Conservation (phyloP, 2,888 invertebrate species). For the Lysandra coridon region DNA sequence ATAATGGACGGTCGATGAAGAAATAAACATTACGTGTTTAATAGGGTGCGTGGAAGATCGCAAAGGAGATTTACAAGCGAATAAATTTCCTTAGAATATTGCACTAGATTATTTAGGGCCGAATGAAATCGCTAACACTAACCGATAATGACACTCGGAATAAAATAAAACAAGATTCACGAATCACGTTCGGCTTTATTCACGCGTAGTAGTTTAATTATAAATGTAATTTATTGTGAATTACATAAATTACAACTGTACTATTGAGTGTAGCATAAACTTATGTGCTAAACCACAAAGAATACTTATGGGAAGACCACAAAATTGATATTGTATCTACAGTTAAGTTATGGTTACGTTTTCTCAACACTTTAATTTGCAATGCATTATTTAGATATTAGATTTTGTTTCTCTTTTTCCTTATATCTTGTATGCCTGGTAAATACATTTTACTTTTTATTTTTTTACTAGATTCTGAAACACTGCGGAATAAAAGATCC, state of each 20-base stretch:
- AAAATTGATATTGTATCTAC: constrained; percentile 18
- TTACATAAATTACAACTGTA: neutral
- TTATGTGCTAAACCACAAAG: neutral
- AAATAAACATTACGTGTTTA: constrained; percentile 42
- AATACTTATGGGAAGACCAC: constrained; percentile 15
- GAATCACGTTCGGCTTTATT: neutral
- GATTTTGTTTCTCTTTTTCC: neutral
- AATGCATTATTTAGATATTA: neutral
- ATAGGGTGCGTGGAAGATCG: constrained; percentile 40
- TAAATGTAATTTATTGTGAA: constrained; percentile 24
- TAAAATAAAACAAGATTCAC: constrained; percentile 20
- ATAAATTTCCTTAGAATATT: constrained; percentile 42
- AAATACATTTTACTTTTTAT: neutral
- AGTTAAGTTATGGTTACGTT: neutral
- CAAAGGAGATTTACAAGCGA: constrained; percentile 40
- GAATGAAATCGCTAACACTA: constrained; percentile 36
- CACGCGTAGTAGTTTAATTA: neutral
- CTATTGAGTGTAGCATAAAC: neutral
- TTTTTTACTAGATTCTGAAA: too few species aligned
- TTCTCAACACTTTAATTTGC: neutral
- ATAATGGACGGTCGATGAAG: constrained; percentile 47
- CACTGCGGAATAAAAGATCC: too few species aligned
- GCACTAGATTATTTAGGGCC: constrained; percentile 38
- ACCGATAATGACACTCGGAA: constrained; percentile 18
- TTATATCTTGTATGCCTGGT: too few species aligned